Base-by-base conservation (phyloP, 1,140 invertebrate genomes). In the Hylaeus volcanicus region DNA sequence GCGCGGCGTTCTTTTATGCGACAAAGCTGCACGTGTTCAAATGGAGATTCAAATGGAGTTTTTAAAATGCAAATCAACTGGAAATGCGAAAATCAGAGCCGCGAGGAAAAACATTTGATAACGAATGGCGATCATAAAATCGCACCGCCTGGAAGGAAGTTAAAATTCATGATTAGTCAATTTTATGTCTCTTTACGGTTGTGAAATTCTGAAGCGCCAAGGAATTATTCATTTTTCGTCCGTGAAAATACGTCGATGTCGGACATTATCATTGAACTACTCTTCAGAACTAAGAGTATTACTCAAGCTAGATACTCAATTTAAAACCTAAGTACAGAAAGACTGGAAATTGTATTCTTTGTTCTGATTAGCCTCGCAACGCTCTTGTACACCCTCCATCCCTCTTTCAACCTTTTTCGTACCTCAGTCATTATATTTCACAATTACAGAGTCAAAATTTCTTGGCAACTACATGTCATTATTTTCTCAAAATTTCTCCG, bases 21-120 rank as follows among this genome's bases (percentile, higher is more conserved):
- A 43, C 61, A 61, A 68, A 78, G 41, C 45, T 66, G 64, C 55
- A n/a, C 63, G 58, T 66, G 64, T 41, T 58, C 51, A 51, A 51
- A 51, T 51, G 51, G 51, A 37, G 45, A 65, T 74, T 80, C 64
- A 66, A 74, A 74, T 68, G 37, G 26, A 61, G 60, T 77, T 77
- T 77, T 71, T 53, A 69, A 77, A 55, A 77, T 61, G 74, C 26
- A 71, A 76, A 71, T 81, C 55, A 64, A 48, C 51, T n/a, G 26
- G 43, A 60, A 76, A 76, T 15, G 43, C 8, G 41, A 60, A 76
- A 76, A 68, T 68, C 39, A n/a, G 55, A 39, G 53, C 14, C 43
- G 41, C 39, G 63, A 9, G 26, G 3, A 39, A 65, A 26, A 75
- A 69, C 60, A 64, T 45, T 64, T 55, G 64, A 60, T 76, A 43